phyloP scores from a whole-genome alignment of 2,888 invertebrate genomes.

The Temnothorax unifasciatus region DNA sequence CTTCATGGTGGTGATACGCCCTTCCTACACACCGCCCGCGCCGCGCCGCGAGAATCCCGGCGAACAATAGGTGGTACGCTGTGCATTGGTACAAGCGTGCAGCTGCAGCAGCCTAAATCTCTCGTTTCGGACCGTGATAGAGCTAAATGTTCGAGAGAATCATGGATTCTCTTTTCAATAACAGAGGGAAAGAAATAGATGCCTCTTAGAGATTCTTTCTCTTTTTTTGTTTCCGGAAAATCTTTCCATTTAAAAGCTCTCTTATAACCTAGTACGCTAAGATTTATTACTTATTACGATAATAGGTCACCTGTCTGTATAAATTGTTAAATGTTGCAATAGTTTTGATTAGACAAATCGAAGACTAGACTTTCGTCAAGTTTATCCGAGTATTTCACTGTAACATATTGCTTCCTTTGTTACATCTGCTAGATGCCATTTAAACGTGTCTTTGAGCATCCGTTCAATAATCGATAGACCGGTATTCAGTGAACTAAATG shows the following conservation, averaged over 20 bases:
- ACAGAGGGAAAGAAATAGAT: background rate
- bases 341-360: background rate
- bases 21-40: background rate
- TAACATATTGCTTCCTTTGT: background rate
- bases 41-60: constrained; percentile 1
- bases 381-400: background rate
- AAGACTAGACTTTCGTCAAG: background rate
- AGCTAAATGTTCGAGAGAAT: constrained; percentile 30
- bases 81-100: constrained; percentile 12
- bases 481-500: constrained; percentile 29
- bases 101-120: constrained; percentile 45
- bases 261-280: background rate
- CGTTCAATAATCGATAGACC: constrained; percentile 32
- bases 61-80: constrained; percentile 24
- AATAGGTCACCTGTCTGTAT: background rate
- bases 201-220: no score
- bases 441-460: background rate
- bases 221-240: background rate
- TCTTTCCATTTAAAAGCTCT: background rate
- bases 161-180: constrained; percentile 18
- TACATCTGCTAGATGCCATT: background rate
- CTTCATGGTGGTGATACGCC: constrained; percentile 39
- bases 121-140: constrained; percentile 18
- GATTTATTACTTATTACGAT: background rate
- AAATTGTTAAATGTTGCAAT: background rate